These are phyloP conservation scores for Adineta ricciae DNA, from an alignment of 2,888 invertebrate species.

Conservation along the genomic window DNA sequence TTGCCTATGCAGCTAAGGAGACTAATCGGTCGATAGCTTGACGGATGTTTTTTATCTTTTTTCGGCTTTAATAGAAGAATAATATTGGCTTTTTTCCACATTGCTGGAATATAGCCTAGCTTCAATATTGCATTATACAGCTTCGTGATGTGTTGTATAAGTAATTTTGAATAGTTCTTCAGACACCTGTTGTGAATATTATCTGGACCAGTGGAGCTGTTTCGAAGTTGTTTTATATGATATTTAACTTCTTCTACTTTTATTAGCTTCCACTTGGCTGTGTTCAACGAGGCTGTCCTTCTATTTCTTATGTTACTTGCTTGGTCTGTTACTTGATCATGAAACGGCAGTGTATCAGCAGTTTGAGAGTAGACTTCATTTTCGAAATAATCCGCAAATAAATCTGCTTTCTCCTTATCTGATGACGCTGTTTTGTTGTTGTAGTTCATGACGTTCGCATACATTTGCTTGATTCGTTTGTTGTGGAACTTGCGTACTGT, in stretches of 20 bases:
- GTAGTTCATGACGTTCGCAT: no score
- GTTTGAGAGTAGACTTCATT: background rate
- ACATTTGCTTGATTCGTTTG: background rate
- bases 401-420: background rate
- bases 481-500: background rate
- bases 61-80: conserved; percentile 27
- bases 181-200: conserved; percentile 20
- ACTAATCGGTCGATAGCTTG: conserved; percentile 25
- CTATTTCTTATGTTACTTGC: no score
- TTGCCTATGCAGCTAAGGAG: conserved; percentile 11
- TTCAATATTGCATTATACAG: conserved; percentile 23
- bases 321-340: background rate
- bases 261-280: background rate
- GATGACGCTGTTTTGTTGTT: background rate
- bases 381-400: background rate
- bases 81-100: conserved; percentile 29
- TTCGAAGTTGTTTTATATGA: background rate
- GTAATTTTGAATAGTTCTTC: conserved; percentile 15
- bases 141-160: background rate
- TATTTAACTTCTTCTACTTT: background rate
- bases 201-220: conserved; percentile 19
- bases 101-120: conserved; percentile 24
- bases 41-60: conserved; percentile 20
- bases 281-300: background rate
- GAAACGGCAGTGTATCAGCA: background rate